Percentiles rank a stretch among this genome's conserved stretches.
phyloP scores from a whole-genome alignment of 1,140 invertebrate genomes.

The Drosophila guanche region DNA sequence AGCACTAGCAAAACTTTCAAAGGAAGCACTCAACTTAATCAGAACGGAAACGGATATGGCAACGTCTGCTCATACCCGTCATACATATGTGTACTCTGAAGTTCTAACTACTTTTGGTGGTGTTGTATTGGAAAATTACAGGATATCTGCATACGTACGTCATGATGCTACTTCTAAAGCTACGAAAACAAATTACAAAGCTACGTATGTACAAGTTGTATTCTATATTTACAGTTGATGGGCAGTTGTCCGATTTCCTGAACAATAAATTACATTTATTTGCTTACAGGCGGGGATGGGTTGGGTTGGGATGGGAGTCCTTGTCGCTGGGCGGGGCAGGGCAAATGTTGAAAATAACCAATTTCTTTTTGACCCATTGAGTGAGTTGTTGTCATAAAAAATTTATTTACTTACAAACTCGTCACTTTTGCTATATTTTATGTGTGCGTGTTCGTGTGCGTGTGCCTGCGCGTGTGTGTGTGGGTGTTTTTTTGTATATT shows the following conservation, averaged over 20 bases:
- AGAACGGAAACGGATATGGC: conserved; percentile 67
- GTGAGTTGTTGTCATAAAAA: conserved; percentile 59
- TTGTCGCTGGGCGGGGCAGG: background rate
- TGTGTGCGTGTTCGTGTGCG: no score
- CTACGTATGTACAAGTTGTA: conserved; percentile 26
- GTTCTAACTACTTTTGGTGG: conserved; percentile 33
- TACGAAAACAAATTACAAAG: conserved; percentile 50
- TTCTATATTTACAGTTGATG: conserved; percentile 37
- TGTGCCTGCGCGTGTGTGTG: conserved; percentile 1
- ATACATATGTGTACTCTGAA: conserved; percentile 20
- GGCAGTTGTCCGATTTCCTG: conserved; percentile 37
- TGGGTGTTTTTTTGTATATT: conserved; percentile 30
- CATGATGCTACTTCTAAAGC: conserved; percentile 16
- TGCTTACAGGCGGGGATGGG: no score
- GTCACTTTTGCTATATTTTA: conserved; percentile 19
- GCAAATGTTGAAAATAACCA: conserved; percentile 27
- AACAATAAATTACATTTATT: conserved; percentile 31
- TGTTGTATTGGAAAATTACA: conserved; percentile 17
- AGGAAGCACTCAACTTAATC: conserved; percentile 71
- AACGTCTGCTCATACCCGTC: conserved; percentile 51
- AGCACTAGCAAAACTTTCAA: conserved; percentile 45
- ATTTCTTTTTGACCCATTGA: conserved; percentile 49
- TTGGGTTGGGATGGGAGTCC: background rate
- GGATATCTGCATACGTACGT: conserved; percentile 26
- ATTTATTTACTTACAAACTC: conserved; percentile 74